A percentile compares a stretch with the other conserved stretches of the same genome.
phyloP scores from a whole-genome alignment of 2,888 invertebrate genomes.

The Eupithecia vulgata region DNA sequence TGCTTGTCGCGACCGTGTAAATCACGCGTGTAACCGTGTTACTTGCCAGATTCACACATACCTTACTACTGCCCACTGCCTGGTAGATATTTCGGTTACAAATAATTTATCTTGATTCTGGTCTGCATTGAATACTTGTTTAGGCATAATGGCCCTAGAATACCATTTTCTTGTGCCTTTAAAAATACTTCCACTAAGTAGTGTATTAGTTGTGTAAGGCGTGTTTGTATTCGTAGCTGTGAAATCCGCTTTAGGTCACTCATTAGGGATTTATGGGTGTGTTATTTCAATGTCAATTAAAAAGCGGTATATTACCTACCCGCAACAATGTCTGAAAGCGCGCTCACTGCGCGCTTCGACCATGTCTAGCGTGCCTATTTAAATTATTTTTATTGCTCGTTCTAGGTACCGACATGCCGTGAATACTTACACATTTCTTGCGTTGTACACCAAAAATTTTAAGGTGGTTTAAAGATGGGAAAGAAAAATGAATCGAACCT shows the following conservation, averaged over 20 bases:
- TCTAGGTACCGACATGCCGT: constrained; percentile 56
- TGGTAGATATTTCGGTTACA: constrained; percentile 28
- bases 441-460: not conserved
- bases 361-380: constrained; percentile 65
- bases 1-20: constrained; percentile 36
- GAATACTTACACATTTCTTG: not conserved
- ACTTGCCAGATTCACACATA: constrained; percentile 42
- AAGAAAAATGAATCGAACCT: constrained; percentile 66
- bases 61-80: constrained; percentile 10
- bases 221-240: constrained; percentile 10
- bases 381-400: constrained; percentile 79
- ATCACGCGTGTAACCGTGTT: constrained; percentile 47
- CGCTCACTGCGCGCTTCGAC: constrained; percentile 43
- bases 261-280: constrained; percentile 20
- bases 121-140: constrained; percentile 4
- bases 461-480: not conserved
- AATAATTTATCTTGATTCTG: constrained; percentile 15
- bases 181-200: not conserved
- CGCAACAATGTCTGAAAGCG: constrained; percentile 32
- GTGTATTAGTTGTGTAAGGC: not conserved
- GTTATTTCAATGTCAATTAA: constrained; percentile 39
- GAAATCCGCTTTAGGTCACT: constrained; percentile 12
- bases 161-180: not conserved
- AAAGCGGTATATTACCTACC: constrained; percentile 29
- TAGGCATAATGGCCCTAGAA: not conserved